Evolutionary conservation across 2,113 vertebrate genomes (phyloP), one percentile per base, ranked within the genome.

Genomic region (Lucifuga dentata): DNA sequence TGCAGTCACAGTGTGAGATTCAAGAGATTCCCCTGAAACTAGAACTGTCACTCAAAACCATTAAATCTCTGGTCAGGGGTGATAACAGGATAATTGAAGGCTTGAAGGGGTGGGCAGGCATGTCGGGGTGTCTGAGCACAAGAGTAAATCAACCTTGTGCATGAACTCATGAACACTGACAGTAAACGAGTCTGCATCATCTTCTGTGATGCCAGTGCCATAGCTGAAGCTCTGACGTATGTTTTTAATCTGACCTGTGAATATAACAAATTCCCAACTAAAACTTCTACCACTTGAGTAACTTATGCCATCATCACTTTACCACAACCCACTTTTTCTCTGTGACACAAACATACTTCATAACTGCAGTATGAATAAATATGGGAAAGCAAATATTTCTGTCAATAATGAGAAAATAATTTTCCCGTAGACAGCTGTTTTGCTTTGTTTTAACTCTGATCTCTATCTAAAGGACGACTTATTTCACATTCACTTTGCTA

Each of bases 331-430:
- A 44, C 65, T 66, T 48, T 41, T 20, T 5, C 64, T 35, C 16
- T 56, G 32, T 71, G 50, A 38, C 65, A 74, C 56, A 63, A 67
- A 74, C 59, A 26, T 24, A 32, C 85, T 81, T 73, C 63, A 55
- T 69, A 80, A 87, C 17, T 50, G 4, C 55, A 52, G 24, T 38
- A 29, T 66, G 45, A 75, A 36, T 36, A 29, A 40, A n/a, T 43
- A 20, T 29, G 40, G 16, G n/a, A 40, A 43, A 58, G 44, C 43
- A 53, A 59, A 48, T 17, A 3, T 70, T 32, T 63, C 23, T 10
- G 56, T 61, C 33, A 20, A 5, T 41, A 29, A 19, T 24, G 23
- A 10, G 5, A 17, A 6, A 41, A 13, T 19, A n/a, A n/a, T 39
- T 36, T 16, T 40, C 4, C 11, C 40, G 16, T 15, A 33, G 15